Percentiles rank a stretch among this genome's conserved stretches.
These are phyloP conservation scores for Formicarius rufipectus DNA, from an alignment of 2,113 vertebrate genomes.

Conservation along the genomic window DNA sequence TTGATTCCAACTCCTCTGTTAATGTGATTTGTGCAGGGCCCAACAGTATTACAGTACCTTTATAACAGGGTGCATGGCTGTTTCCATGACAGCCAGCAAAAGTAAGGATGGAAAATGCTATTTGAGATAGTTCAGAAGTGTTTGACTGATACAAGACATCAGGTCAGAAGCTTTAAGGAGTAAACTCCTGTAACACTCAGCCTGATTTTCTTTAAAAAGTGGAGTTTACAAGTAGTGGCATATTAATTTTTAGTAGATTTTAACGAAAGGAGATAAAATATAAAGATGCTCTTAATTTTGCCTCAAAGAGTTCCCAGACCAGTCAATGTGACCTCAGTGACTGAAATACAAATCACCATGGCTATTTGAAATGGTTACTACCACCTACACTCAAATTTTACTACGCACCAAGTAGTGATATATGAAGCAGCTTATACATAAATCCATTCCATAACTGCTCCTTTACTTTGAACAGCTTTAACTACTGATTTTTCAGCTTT, in stretches of 20 bases:
- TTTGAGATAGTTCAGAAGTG: neutral
- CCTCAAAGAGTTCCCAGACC: neutral
- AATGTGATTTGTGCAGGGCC: neutral
- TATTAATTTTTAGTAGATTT: neutral
- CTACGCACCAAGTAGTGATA: neutral
- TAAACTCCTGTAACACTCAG: neutral
- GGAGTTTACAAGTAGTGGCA: neutral
- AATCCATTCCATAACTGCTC: neutral
- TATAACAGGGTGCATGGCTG: neutral
- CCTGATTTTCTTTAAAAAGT: neutral
- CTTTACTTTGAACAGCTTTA: neutral
- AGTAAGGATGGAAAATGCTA: neutral
- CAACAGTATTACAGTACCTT: neutral
- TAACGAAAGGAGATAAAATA: conserved; percentile 3
- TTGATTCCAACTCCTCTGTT: conserved; percentile 4
- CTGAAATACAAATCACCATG: neutral
- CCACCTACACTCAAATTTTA: neutral
- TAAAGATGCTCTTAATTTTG: neutral
- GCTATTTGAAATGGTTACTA: neutral
- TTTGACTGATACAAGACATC: neutral
- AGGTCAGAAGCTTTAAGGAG: conserved; percentile 12
- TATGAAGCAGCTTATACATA: neutral
- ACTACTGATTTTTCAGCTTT: neutral
- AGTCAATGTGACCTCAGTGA: neutral
- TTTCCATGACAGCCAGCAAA: conserved; percentile 29